Conservation (phyloP, 1,140 invertebrate genomes). For the Drosophila erecta region DNA sequence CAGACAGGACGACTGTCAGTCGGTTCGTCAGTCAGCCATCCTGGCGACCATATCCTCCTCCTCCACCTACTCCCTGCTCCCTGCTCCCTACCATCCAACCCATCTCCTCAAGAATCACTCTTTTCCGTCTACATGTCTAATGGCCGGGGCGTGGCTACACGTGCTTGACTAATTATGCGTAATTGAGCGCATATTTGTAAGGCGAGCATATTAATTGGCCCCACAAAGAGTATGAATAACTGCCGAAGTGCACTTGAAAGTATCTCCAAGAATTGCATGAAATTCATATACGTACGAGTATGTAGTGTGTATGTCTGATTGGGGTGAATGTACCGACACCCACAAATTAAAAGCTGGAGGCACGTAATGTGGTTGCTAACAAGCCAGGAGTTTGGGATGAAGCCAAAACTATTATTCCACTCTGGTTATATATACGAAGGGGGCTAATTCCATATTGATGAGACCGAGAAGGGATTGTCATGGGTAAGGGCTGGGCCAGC, state of each 20-base stretch:
- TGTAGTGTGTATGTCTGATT: constrained; percentile 6
- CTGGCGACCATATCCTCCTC: constrained; percentile 15
- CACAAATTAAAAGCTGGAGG: constrained; percentile 28
- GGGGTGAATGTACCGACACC: constrained; percentile 32
- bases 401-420: constrained; percentile 36
- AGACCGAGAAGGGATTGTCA: background rate
- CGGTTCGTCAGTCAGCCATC: constrained; percentile 18
- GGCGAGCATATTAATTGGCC: constrained; percentile 76
- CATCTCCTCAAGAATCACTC: background rate
- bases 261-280: constrained; percentile 13
- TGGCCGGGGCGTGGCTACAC: constrained; percentile 70
- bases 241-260: constrained; percentile 46
- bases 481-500: background rate
- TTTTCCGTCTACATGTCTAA: constrained; percentile 27
- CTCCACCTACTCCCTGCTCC: too few relatives aligned
- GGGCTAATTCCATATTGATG: constrained; percentile 16
- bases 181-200: constrained; percentile 76
- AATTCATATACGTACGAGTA: background rate
- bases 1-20: constrained; percentile 27
- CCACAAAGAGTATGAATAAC: constrained; percentile 47
- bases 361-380: constrained; percentile 54
- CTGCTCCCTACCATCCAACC: background rate
- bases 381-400: constrained; percentile 16
- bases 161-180: constrained; percentile 77
- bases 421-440: constrained; percentile 1